phyloP scores from a whole-genome alignment of 2,113 vertebrate genomes.

The Glaucomys volans region DNA sequence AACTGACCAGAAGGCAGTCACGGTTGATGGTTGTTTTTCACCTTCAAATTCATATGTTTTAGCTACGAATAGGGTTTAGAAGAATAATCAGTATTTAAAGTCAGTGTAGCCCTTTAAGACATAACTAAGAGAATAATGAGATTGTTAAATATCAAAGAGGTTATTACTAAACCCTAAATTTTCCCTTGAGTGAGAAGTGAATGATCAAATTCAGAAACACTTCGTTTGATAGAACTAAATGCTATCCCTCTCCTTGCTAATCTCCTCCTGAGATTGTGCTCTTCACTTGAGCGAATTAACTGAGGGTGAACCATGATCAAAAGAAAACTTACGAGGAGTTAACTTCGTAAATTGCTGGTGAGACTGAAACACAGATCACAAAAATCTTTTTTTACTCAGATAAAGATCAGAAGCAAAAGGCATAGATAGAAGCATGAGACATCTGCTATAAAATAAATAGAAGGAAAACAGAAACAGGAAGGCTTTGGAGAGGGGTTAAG shows the following conservation, averaged over 20 bases:
- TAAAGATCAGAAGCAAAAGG: constrained; percentile 68
- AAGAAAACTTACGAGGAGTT: constrained; percentile 62
- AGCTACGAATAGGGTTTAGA: constrained; percentile 30
- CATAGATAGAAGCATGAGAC: not conserved
- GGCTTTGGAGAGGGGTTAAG: not conserved
- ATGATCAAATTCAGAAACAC: constrained; percentile 74
- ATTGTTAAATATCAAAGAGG: constrained; percentile 77
- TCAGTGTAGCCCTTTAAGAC: constrained; percentile 45
- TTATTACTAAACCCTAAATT: constrained; percentile 39
- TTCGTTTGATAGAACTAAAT: constrained; percentile 63
- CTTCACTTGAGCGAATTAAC: constrained; percentile 70
- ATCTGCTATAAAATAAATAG: constrained; percentile 47
- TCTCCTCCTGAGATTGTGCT: constrained; percentile 49
- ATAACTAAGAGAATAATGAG: constrained; percentile 42
- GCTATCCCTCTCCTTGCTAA: constrained; percentile 23
- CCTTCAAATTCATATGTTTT: not conserved
- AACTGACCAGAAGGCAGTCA: not conserved
- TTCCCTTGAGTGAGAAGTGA: constrained; percentile 68
- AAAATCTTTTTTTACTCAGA: constrained; percentile 39
- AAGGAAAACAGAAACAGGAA: constrained; percentile 29
- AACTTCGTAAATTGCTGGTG: constrained; percentile 59
- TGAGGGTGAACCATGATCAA: constrained; percentile 73
- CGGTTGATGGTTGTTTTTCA: not conserved
- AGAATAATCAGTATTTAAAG: constrained; percentile 55
- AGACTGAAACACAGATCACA: constrained; percentile 61